A percentile compares a stretch with the other conserved stretches of the same genome.
These are phyloP conservation scores for Chiroxiphia lanceolata DNA, from an alignment of 2,797 vertebrate species.

Conservation along the genomic window DNA sequence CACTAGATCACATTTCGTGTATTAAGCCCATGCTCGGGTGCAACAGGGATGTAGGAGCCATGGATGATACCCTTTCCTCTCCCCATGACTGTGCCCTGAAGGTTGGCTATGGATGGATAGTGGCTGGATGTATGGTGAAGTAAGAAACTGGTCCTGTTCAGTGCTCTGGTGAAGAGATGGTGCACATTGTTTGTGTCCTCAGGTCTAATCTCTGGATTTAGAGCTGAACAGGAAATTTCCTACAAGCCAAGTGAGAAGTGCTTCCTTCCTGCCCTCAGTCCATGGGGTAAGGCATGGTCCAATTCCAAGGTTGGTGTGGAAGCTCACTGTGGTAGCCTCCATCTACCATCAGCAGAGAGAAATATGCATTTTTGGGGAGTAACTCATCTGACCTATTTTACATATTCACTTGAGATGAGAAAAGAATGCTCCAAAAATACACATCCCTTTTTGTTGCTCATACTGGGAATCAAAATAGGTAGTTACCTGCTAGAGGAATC, in stretches of 20 bases:
- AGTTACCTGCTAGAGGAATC: not conserved
- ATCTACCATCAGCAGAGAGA: not conserved
- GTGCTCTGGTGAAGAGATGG: not conserved
- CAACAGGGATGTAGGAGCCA: not conserved
- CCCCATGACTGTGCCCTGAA: accelerated
- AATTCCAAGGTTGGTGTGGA: not conserved
- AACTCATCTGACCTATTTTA: not conserved
- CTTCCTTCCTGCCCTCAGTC: not conserved
- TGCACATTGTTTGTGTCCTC: not conserved
- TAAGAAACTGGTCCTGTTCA: not conserved
- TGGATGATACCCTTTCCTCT: not conserved
- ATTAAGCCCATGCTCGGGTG: accelerated
- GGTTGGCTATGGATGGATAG: not conserved
- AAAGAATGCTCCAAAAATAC: not conserved
- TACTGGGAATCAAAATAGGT: not conserved
- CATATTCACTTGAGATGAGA: not conserved
- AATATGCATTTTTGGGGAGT: not conserved
- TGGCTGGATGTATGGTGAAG: not conserved
- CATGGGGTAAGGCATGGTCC: not conserved
- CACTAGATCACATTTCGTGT: not conserved
- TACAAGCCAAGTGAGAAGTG: not conserved
- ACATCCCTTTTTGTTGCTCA: not conserved
- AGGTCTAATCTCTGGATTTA: not conserved
- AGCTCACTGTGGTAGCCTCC: not conserved
- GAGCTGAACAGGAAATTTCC: not conserved